Conservation (phyloP, 2,113 vertebrate genomes). For the Odobenus rosmarus region DNA sequence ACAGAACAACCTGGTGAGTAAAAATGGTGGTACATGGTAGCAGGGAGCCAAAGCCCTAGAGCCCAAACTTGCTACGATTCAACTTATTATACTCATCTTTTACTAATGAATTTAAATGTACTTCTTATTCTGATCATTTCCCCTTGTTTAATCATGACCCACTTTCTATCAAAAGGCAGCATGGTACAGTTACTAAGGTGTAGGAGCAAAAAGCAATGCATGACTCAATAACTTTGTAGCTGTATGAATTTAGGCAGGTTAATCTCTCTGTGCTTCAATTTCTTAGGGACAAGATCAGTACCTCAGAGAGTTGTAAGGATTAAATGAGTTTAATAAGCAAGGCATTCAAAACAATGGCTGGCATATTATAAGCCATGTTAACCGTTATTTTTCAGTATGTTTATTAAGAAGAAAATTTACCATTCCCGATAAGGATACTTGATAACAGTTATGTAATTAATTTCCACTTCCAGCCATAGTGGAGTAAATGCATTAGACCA, state of each 20-base stretch:
- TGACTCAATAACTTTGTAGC: neutral
- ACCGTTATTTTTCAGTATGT: neutral
- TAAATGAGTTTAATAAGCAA: neutral
- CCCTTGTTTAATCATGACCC: neutral
- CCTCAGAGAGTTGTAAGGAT: neutral
- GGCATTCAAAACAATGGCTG: neutral
- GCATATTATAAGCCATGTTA: neutral
- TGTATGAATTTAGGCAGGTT: neutral
- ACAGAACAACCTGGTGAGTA: neutral
- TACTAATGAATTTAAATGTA: neutral
- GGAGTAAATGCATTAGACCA: neutral
- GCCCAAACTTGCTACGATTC: neutral
- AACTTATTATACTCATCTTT: neutral
- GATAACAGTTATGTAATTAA: neutral
- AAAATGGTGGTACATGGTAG: neutral
- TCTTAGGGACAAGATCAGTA: neutral
- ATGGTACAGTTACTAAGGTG: neutral
- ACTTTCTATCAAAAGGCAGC: neutral
- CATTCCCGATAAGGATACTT: neutral
- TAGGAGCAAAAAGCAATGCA: neutral
- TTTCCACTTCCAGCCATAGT: neutral
- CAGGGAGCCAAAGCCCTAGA: neutral
- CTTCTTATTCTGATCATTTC: neutral
- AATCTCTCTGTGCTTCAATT: neutral
- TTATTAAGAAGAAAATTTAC: slow-evolving; percentile 33